Evolutionary conservation across 1,140 invertebrate species (phyloP), one percentile per base, ranked within the genome.

Genomic region (Sarcophaga bullata): DNA sequence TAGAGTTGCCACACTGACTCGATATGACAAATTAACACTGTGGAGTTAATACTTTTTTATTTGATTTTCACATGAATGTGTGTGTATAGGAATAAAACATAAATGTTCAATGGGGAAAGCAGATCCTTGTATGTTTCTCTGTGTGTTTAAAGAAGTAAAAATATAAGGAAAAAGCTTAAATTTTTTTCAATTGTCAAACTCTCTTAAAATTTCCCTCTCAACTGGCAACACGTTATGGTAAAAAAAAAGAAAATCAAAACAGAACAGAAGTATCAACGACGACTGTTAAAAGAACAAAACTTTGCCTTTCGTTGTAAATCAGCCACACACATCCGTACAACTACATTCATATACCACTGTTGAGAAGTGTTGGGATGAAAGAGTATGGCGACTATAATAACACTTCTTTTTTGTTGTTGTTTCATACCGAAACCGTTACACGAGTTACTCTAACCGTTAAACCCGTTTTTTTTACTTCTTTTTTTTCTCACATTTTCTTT

Each of bases 391-490:
- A 37, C 25, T 37, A 37, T 37, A 37, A 37, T 4, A n/a, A n/a
- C n/a, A 37, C 25, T 37, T 37, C n/a, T 52, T 52, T 52, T 52
- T 1, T 10, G 13, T 52, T 9, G 50, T 52, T 52, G 50, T 52
- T 52, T 52, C 25, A 52, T 52, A 52, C 1, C 50, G 1, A 52
- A 52, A 52, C 50, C 13, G 8, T 52, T 10, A 52, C 50, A 52
- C 8, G 13, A 52, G 50, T 52, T 52, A 10, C 50, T 52, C 9
- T 68, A 68, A 68, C 62, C 19, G 62, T 68, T 25, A 68, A 68
- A 68, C 62, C 19, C 62, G 62, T 68, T 68, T 68, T 8, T 17
- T 68, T 68, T 68, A 9, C 62, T 72, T 72, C 37, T n/a, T 19
- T 17, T 19, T 25, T 9, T 19, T 72, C 62, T 19, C 62, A 19